Evolutionary conservation across 2,113 vertebrate species (phyloP), one percentile per base, ranked within the genome.

Genomic region (Asarcornis scutulata): DNA sequence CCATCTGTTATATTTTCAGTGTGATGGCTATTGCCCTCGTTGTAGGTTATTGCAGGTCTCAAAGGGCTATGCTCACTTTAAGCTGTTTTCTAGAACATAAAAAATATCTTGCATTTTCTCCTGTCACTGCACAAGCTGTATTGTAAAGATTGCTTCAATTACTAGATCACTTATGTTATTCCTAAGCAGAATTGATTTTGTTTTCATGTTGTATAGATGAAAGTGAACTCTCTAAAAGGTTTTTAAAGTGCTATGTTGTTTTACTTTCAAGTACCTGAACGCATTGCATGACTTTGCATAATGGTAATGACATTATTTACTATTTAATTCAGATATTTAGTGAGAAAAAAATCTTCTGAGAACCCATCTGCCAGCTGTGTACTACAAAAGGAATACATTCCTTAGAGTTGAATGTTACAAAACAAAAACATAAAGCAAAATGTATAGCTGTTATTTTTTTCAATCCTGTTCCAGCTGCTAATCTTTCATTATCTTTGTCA

Each of bases 1-100:
- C 95, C 96, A 97, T 97, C 96, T 98, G 95, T 97, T 97, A 89
- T 73, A 52, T 94, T 97, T 97, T 94, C 93, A 95, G 29, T 93
- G 48, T 88, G 83, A 94, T 91, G 87, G 26, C 90, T 95, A 34
- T 86, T 96, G 83, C 82, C 91, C 90, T 97, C 77, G 2, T 96
- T 97, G 81, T 80, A 94, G 86, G 95, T 97, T 97, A 97, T 89
- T 95, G 72, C 63, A 86, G 76, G 87, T 97, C 97, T 97, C 97
- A 69, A 66, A 96, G 90, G 95, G 85, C 80, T 93, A 22, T 20
- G 25, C 82, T 97, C 63, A 74, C 87, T 97, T 96, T 86, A 88
- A 98, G 95, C 89, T 76, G 80, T 88, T 95, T 96, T 91, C 94
- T 66, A 89, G 84, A 97, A 97, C 97, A 96, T 95, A 89, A 94